Evolutionary conservation across 2,113 vertebrate species (phyloP).

Genomic region (Strix aluco): DNA sequence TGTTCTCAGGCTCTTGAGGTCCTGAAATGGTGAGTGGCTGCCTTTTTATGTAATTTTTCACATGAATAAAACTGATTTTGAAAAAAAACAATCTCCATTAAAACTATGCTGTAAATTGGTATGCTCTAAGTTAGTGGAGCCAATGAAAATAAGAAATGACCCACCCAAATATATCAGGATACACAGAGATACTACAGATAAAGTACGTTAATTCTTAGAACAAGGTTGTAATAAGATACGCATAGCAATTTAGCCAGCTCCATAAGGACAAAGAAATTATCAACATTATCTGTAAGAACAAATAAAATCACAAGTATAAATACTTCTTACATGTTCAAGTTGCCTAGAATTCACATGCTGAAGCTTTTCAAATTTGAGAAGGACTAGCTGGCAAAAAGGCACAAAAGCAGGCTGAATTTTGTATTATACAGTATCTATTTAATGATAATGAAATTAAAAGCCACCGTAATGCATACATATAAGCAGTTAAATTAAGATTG

Average conservation of each 20-base stretch:
- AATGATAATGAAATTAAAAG: background rate
- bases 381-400: background rate
- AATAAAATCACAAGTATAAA: background rate
- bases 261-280: background rate
- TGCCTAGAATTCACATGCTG: background rate
- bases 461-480: background rate
- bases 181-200: background rate
- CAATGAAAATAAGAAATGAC: background rate
- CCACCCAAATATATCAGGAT: background rate
- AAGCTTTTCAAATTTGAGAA: background rate
- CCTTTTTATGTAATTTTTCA: background rate
- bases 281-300: background rate
- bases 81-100: background rate
- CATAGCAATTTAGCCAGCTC: background rate
- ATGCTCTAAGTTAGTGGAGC: background rate
- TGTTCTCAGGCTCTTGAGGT: background rate
- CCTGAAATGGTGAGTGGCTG: background rate
- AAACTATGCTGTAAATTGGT: background rate
- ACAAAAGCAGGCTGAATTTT: background rate
- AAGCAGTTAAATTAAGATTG: background rate
- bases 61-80: background rate
- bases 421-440: background rate
- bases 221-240: background rate
- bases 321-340: background rate
- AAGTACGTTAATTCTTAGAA: background rate